Evolutionary conservation across 2,888 invertebrate genomes (phyloP), one percentile per base, ranked within the genome.

Genomic region (Oeneis ivallda): DNA sequence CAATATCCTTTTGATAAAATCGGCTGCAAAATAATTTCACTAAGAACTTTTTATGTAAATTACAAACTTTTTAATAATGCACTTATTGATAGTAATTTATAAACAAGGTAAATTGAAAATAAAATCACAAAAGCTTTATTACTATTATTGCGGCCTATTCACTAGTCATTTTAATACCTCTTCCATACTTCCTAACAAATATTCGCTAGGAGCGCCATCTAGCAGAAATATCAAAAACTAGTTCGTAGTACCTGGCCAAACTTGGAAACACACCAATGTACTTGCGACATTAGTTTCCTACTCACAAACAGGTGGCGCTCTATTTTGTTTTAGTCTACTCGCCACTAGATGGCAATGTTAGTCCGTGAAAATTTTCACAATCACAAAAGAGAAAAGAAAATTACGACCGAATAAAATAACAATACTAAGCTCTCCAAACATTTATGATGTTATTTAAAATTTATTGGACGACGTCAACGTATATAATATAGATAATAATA

Each of bases 241-340:
- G 39, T 13, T 56, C 32, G 19, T 41, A 17, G 19, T 41, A 17
- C 1, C 8, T 4, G 32, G 43, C 32, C 5, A 2, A 10, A 13
- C 19, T 47, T 47, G 9, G 11, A 26, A 26, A 19, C 19, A 50
- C 19, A 19, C 47, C 45, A 32, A 17, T 47, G 5, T 2, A 6
- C 32, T 45, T 32, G 45, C 4, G 34, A 34, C 45, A 15, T 45
- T 10, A 6, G n/a, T 45, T 34, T 2, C 45, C 34, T 13, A 50
- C 8, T 15, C n/a, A 0, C 13, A 10, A 50, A 49, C 50, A 65
- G 61, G 57, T 65, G 65, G 56, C 61, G 57, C 9, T 61, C 19
- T 11, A 15, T 1, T 49, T 34, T 39, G 4, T 19, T 41, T 37
- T 34, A 2, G 9, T 53, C 17, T 11, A 2, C 53, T 37, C 10